These are phyloP conservation scores for Macropis europaea DNA, from an alignment of 2,888 invertebrate species.

Conservation along the genomic window DNA sequence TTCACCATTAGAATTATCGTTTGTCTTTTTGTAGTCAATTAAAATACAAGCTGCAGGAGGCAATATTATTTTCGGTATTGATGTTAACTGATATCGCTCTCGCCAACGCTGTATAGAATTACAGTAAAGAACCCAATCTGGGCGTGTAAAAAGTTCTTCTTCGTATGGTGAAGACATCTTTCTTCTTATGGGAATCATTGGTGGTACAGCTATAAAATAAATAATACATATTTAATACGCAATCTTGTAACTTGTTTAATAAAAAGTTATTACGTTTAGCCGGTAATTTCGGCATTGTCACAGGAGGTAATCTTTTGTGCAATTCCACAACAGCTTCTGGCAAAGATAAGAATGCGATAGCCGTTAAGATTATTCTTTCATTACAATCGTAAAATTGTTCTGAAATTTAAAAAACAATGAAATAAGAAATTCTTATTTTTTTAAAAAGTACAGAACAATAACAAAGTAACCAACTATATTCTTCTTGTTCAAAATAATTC, in stretches of 20 bases:
- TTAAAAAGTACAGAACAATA: neutral
- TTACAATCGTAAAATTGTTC: slow-evolving; percentile 72
- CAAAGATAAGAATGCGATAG: slow-evolving; percentile 73
- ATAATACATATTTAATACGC: neutral
- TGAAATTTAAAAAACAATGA: slow-evolving; percentile 46
- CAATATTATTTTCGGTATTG: slow-evolving; percentile 65
- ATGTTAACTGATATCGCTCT: slow-evolving; percentile 49
- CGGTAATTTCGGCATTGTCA: slow-evolving; percentile 55
- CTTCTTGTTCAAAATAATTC: slow-evolving; percentile 71
- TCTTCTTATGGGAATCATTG: slow-evolving; percentile 15
- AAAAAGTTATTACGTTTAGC: slow-evolving; percentile 69
- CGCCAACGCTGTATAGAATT: slow-evolving; percentile 62
- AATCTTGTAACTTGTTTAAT: neutral
- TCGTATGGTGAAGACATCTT: slow-evolving; percentile 64
- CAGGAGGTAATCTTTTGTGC: slow-evolving; percentile 67
- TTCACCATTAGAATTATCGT: neutral
- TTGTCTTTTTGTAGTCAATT: neutral
- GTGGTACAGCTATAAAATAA: slow-evolving; percentile 60
- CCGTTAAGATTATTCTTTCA: slow-evolving; percentile 74
- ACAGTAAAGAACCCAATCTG: slow-evolving; percentile 64
- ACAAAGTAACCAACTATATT: slow-evolving; percentile 64
- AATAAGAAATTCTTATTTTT: neutral
- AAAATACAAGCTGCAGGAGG: slow-evolving; percentile 46
- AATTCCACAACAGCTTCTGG: slow-evolving; percentile 71
- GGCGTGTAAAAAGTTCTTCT: slow-evolving; percentile 54